A percentile compares a stretch with the other conserved stretches of the same genome.
Evolutionary conservation across 2,888 invertebrate genomes (phyloP).

Genomic region (Rapana venosa): DNA sequence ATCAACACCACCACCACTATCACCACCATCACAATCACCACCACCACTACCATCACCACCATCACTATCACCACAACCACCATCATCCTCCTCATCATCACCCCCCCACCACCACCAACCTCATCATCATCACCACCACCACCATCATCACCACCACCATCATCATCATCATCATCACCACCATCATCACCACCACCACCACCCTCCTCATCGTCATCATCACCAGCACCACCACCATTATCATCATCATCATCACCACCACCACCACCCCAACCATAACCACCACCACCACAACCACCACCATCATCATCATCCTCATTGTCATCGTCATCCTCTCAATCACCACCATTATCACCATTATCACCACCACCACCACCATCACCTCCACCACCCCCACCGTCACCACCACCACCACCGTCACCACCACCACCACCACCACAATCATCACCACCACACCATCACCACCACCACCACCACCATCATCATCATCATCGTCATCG

Average conservation of each 20-base stretch:
- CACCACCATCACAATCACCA: not conserved
- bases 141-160: not conserved
- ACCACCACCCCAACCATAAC: too few relatives aligned
- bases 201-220: not conserved
- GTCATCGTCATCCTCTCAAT: not conserved
- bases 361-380: not conserved
- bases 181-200: not conserved
- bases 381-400: not conserved
- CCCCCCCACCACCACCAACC: not conserved
- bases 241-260: not conserved
- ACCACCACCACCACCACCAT: not conserved
- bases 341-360: slow-evolving; percentile 8
- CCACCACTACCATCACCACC: not conserved
- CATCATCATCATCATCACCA: not conserved
- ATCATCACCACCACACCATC: not conserved
- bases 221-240: not conserved
- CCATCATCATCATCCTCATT: not conserved
- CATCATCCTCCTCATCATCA: not conserved
- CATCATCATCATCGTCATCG: not conserved
- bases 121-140: not conserved
- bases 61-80: not conserved
- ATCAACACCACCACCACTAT: not conserved
- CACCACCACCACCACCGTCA: not conserved
- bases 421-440: not conserved
- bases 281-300: not conserved